Evolutionary conservation across 2,888 invertebrate species (phyloP).

Genomic region (Anticlea derivata): DNA sequence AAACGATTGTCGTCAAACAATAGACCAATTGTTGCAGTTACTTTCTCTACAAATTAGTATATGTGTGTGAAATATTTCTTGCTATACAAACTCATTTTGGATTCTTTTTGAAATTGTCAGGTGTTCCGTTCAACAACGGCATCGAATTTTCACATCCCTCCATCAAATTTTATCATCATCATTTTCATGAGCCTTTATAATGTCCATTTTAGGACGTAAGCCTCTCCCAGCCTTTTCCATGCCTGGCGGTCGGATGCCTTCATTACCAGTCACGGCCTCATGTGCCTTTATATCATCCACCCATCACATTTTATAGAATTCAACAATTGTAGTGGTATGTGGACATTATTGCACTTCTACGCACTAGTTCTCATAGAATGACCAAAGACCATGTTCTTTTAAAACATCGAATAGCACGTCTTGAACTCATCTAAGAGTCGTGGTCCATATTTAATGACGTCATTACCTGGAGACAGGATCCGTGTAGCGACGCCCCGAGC

Average conservation of each 20-base stretch:
- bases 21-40: constrained; percentile 32
- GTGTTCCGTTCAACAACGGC: constrained; percentile 13
- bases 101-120: constrained; percentile 31
- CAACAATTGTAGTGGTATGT: neutral
- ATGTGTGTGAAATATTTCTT: constrained; percentile 34
- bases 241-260: no score
- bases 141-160: constrained; percentile 9
- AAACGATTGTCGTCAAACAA: constrained; percentile 36
- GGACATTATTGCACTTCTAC: no score
- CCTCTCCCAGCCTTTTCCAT: no score
- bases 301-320: neutral
- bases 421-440: constrained; percentile 28
- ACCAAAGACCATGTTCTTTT: neutral
- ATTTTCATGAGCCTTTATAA: no score
- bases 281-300: no score
- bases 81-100: constrained; percentile 35
- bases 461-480: constrained; percentile 73
- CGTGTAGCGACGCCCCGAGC: constrained; percentile 53
- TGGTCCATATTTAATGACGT: constrained; percentile 80
- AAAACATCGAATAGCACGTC: constrained; percentile 15
- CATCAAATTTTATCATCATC: no score
- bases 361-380: no score
- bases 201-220: no score
- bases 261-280: no score
- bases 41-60: constrained; percentile 36